Evolutionary conservation across 1,140 invertebrate genomes (phyloP).

Genomic region (Trichonephila inaurata): DNA sequence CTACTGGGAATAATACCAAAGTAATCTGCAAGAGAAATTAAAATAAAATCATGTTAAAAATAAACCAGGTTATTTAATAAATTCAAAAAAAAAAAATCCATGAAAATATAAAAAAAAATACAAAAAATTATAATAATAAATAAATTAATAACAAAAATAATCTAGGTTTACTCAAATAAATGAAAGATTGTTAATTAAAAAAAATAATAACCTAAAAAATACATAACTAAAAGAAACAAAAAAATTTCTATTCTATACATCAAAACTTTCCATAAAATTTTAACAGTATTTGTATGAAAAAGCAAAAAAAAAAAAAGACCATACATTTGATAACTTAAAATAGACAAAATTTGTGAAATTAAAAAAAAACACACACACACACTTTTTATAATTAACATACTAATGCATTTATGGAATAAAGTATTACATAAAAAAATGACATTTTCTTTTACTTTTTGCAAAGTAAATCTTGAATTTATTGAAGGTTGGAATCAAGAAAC

Average conservation of each 20-base stretch:
- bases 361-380: too few species aligned
- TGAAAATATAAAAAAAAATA: background rate
- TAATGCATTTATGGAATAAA: too few species aligned
- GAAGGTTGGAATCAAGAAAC: too few species aligned
- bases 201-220: too few species aligned
- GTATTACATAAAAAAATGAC: too few species aligned
- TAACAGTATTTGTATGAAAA: background rate
- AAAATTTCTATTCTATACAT: background rate
- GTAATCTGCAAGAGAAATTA: background rate
- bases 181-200: background rate
- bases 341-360: too few species aligned
- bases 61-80: background rate
- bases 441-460: too few species aligned
- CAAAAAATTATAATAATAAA: background rate
- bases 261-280: background rate
- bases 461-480: too few species aligned
- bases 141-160: background rate
- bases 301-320: background rate
- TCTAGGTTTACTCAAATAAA: background rate
- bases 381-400: too few species aligned
- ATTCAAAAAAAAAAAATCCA: background rate
- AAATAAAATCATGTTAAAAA: background rate
- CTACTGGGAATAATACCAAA: background rate
- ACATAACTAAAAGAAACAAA: background rate
- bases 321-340: too few species aligned